These are phyloP conservation scores for Scolopax bukidnonensis DNA, from an alignment of 2,797 vertebrate genomes.

Conservation along the genomic window DNA sequence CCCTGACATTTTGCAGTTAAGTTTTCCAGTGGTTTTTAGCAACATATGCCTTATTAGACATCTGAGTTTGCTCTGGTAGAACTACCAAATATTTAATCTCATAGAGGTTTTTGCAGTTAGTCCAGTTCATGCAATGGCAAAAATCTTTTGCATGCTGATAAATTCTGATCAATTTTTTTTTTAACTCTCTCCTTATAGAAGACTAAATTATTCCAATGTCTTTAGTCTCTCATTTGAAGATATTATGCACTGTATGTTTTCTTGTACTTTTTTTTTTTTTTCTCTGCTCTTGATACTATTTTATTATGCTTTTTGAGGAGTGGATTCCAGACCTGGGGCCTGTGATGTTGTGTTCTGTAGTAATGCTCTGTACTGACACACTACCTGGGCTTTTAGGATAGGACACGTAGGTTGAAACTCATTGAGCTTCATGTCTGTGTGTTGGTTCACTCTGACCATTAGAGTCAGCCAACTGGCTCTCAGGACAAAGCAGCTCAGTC, in stretches of 20 bases:
- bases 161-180: background rate
- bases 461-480: background rate
- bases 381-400: background rate
- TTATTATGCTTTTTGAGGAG: background rate
- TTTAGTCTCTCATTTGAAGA: background rate
- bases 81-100: background rate
- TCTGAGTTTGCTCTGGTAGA: background rate
- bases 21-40: background rate
- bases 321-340: background rate
- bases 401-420: background rate
- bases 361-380: background rate
- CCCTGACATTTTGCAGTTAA: background rate
- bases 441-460: background rate
- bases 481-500: background rate
- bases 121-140: background rate
- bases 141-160: background rate
- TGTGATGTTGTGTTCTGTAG: background rate
- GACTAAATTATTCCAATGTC: background rate
- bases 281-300: background rate
- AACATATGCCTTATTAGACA: background rate
- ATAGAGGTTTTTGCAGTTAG: background rate
- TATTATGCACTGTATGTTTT: background rate
- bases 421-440: accelerated
- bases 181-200: background rate
- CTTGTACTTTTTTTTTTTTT: background rate